A percentile compares a stretch with the other conserved stretches of the same genome.
Evolutionary conservation across 2,797 vertebrate genomes (phyloP).

Genomic region (Lateolabrax maculatus): DNA sequence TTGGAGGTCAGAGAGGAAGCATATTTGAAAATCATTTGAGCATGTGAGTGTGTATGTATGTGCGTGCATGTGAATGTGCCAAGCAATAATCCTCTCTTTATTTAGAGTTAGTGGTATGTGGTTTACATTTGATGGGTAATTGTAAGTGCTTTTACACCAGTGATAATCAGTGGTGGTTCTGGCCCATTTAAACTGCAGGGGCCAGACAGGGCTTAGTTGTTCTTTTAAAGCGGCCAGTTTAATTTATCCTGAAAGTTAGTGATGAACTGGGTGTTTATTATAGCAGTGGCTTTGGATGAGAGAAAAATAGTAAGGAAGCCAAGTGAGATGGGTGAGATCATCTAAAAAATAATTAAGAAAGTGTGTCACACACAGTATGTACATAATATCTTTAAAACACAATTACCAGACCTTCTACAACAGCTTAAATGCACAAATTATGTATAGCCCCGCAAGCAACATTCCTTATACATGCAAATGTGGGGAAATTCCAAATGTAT

Average conservation of each 20-base stretch:
- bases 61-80: neutral
- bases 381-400: neutral
- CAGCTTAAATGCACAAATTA: neutral
- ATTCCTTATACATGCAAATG: neutral
- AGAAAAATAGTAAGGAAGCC: constrained; percentile 6
- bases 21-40: neutral
- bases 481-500: neutral
- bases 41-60: neutral
- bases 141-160: neutral
- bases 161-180: constrained; percentile 4
- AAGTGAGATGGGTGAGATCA: neutral
- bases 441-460: neutral
- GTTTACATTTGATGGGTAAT: neutral
- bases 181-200: constrained; percentile 14
- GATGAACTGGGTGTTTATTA: neutral
- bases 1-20: neutral
- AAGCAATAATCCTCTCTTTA: neutral
- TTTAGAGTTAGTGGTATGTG: constrained; percentile 6
- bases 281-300: neutral
- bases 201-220: constrained; percentile 4
- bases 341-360: neutral
- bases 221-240: neutral
- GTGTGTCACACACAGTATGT: neutral
- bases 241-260: constrained; percentile 13
- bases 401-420: neutral